Percentiles rank a stretch among this genome's conserved stretches.
These are phyloP conservation scores for Virgularia gustaviana DNA, from an alignment of 92 coral and sea anemone species.

Conservation along the genomic window DNA sequence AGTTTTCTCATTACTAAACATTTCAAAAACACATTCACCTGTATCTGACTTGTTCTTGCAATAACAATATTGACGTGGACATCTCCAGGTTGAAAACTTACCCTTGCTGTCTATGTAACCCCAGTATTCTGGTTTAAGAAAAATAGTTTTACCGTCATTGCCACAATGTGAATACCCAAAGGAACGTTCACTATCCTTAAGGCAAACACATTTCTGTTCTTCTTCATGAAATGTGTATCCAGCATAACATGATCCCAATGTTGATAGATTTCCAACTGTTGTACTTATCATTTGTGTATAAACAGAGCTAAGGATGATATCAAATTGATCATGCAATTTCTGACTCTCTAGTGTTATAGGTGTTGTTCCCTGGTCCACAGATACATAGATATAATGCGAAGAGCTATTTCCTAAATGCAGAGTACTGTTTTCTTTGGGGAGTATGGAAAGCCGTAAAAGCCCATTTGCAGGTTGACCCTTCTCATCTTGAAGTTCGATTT, in stretches of 20 bases:
- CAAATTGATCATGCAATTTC: constrained; percentile 5
- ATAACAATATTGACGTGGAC: constrained; percentile 50
- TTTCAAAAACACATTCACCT: constrained; percentile 28
- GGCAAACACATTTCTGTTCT: constrained; percentile 34
- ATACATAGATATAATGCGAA: constrained; percentile 20
- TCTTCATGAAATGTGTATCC: constrained; percentile 31
- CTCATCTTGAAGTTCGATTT: constrained; percentile 43
- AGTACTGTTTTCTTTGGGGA: neutral
- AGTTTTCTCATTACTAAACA: constrained; percentile 13
- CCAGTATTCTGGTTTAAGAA: constrained; percentile 56
- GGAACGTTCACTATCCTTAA: neutral
- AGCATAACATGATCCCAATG: constrained; percentile 25
- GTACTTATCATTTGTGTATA: constrained; percentile 39
- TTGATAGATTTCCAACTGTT: neutral
- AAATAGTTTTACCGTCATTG: constrained; percentile 40
- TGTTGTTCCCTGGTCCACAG: constrained; percentile 1
- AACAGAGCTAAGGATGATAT: constrained; percentile 32
- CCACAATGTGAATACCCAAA: constrained; percentile 43
- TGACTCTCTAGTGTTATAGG: neutral
- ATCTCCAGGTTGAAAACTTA: constrained; percentile 20
- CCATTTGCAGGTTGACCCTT: constrained; percentile 45
- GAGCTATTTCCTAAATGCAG: constrained; percentile 7
- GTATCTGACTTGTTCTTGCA: neutral
- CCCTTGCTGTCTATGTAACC: constrained; percentile 20
- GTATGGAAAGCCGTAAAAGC: constrained; percentile 20